Evolutionary conservation across 2,113 vertebrate species (phyloP), one percentile per base, ranked within the genome.

Genomic region (Loxodonta africana): DNA sequence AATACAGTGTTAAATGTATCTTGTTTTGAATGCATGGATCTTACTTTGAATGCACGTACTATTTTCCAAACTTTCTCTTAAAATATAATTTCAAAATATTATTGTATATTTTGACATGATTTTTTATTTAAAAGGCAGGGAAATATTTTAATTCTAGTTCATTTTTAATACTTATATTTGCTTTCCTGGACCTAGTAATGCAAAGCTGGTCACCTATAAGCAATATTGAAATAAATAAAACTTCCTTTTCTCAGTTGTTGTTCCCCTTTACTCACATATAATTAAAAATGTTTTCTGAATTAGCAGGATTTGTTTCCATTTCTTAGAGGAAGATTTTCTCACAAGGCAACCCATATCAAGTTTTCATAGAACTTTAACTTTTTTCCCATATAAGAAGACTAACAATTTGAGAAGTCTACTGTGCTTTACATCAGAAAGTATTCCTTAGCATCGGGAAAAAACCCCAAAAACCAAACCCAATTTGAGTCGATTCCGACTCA

Each of bases 1-100:
- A 96, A 96, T 94, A 63, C 10, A 97, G 94, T 96, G 78, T 97
- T 81, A 97, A 95, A 71, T 87, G 62, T 11, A 30, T 91, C 93
- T 97, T 97, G 21, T 37, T 92, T 82, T 95, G 88, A 41, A 96
- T 71, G 18, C 48, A 71, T 88, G 67, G 15, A 33, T 90, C 93
- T 97, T 97, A 20, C 37, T 92, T 83, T 96, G 86, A 33, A 96
- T 67, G 21, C 51, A 0, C 57, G 15, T 65, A 65, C 11, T 84
- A 67, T 94, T 62, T 92, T 96, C 51, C 77, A 80, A 87, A 53
- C 85, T 89, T 91, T 90, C 60, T 82, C 9, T 92, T 76, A 88
- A 88, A 95, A 37, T 41, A 81, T 18, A 21, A 44, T 83, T 83
- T 63, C 86, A 15, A 71, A 86, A 83, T 93, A 80, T 76, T 44